phyloP scores from a whole-genome alignment of 1,140 invertebrate species.

The Aphelinus certus region DNA sequence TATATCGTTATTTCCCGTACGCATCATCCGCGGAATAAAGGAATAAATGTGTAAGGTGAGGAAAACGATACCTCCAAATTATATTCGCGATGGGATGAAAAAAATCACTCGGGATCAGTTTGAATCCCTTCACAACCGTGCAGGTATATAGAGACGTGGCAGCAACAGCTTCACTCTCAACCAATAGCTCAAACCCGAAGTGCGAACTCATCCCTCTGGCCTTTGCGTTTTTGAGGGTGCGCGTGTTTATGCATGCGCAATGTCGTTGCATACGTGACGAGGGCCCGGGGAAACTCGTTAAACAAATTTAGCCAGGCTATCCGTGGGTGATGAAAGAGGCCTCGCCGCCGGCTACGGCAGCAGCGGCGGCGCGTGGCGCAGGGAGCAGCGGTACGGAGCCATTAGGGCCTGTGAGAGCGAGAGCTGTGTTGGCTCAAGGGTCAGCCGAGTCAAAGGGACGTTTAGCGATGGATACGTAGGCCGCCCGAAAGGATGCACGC shows the following conservation, averaged over 20 bases:
- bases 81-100: no score
- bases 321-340: conserved; percentile 42
- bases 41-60: no score
- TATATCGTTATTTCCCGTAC: no score
- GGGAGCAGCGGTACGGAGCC: background rate
- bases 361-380: background rate
- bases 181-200: no score
- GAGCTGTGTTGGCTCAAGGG: background rate
- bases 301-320: conserved; percentile 49
- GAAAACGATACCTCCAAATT: no score
- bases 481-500: no score
- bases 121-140: no score
- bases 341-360: conserved; percentile 3
- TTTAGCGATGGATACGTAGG: no score
- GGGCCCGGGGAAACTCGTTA: conserved; percentile 42
- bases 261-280: conserved; percentile 40
- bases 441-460: background rate
- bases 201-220: background rate
- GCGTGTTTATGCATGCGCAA: conserved; percentile 36
- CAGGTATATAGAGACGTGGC: no score
- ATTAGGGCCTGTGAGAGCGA: conserved; percentile 4
- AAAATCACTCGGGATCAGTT: no score
- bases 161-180: no score
- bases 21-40: no score
- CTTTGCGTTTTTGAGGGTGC: conserved; percentile 31